Evolutionary conservation across 2,797 vertebrate genomes (phyloP).

Genomic region (Nyctalus aviator): DNA sequence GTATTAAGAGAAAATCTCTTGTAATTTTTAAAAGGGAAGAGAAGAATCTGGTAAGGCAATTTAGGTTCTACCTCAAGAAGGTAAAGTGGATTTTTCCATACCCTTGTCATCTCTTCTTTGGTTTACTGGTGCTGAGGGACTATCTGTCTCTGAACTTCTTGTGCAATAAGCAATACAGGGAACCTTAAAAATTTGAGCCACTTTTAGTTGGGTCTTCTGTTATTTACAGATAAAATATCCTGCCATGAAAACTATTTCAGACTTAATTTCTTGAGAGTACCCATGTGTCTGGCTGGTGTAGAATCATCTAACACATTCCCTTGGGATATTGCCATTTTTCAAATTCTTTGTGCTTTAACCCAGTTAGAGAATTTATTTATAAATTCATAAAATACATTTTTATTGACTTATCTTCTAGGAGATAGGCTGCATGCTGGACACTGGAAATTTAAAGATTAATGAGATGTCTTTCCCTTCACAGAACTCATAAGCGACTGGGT

Average conservation of each 20-base stretch:
- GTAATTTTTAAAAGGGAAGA: background rate
- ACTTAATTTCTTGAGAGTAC: background rate
- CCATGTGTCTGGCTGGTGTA: background rate
- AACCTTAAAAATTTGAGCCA: background rate
- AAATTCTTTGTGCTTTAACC: constrained; percentile 48
- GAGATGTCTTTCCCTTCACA: background rate
- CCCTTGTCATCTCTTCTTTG: background rate
- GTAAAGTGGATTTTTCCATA: background rate
- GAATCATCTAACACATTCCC: constrained; percentile 35
- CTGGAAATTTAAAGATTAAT: constrained; percentile 62
- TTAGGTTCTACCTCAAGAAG: background rate
- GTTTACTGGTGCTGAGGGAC: background rate
- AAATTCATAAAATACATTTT: constrained; percentile 66
- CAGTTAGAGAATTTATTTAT: constrained; percentile 35
- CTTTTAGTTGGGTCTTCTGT: constrained; percentile 15
- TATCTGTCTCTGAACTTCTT: constrained; percentile 7
- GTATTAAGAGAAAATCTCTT: background rate
- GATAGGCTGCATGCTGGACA: background rate
- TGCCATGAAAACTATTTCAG: constrained; percentile 53
- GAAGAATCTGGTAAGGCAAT: background rate
- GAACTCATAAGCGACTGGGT: background rate
- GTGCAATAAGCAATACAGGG: background rate
- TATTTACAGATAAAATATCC: background rate
- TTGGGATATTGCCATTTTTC: constrained; percentile 31
- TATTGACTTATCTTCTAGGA: constrained; percentile 44